Percentiles rank a stretch among this genome's conserved stretches.
These are phyloP conservation scores for Heliocidaris tuberculata DNA, from an alignment of 35 echinoderm and acorn worm species.

Conservation along the genomic window DNA sequence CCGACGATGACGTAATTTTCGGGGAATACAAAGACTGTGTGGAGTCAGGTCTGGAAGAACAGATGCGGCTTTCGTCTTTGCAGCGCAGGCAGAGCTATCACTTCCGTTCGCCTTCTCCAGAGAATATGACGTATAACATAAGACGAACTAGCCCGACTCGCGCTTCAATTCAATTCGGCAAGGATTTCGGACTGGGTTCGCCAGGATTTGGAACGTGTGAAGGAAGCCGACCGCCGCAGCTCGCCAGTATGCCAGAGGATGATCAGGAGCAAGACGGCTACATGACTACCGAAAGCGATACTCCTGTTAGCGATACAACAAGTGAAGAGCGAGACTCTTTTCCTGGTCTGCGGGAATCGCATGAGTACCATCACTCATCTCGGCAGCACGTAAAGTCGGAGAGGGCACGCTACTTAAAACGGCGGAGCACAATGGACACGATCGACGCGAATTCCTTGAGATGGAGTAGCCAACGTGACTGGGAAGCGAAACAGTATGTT, in stretches of 20 bases:
- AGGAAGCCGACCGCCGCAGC: not conserved
- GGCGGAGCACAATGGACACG: not conserved
- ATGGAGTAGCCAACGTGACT: not conserved
- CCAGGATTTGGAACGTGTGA: not conserved
- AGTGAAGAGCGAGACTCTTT: not conserved
- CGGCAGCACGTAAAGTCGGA: not conserved
- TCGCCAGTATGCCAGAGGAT: slow-evolving; percentile 38
- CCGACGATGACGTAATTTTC: slow-evolving; percentile 26
- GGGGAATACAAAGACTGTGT: not conserved
- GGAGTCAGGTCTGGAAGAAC: not conserved
- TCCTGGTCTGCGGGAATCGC: not conserved
- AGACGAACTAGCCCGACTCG: slow-evolving; percentile 32
- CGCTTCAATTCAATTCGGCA: slow-evolving; percentile 33
- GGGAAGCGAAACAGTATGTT: not conserved
- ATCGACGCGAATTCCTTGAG: not conserved
- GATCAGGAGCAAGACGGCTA: not conserved
- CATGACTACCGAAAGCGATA: slow-evolving; percentile 25
- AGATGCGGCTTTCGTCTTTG: not conserved
- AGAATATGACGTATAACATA: not conserved
- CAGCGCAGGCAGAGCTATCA: slow-evolving; percentile 24
- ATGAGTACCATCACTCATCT: not conserved
- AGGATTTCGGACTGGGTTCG: not conserved
- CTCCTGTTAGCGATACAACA: not conserved
- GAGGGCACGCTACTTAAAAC: not conserved
- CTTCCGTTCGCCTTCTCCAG: slow-evolving; percentile 21